Conservation (phyloP, 2,797 vertebrate genomes). For the Pseudopleuronectes americanus region DNA sequence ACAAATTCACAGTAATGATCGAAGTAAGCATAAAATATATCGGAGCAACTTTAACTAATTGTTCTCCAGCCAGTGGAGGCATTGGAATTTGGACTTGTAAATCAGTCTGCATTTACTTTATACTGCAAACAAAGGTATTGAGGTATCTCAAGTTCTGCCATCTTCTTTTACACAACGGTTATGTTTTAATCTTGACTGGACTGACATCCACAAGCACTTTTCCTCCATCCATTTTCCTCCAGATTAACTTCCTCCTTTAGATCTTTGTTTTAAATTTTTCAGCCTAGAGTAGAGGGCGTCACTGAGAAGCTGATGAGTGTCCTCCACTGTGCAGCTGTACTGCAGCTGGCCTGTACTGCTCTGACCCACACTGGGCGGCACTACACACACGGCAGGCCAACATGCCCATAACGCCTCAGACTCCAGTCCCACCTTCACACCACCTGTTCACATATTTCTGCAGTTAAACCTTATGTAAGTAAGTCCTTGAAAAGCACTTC, state of each 20-base stretch:
- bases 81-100: not conserved
- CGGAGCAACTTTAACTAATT: not conserved
- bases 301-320: too few relatives aligned
- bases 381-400: not conserved
- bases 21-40: not conserved
- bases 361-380: not conserved
- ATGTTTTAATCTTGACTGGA: too few relatives aligned
- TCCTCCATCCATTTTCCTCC: not conserved
- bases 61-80: not conserved
- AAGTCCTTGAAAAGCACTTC: not conserved
- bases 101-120: not conserved
- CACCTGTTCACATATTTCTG: not conserved
- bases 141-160: too few relatives aligned
- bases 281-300: too few relatives aligned
- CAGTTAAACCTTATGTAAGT: not conserved
- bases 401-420: not conserved
- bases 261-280: not conserved
- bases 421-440: not conserved
- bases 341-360: too few relatives aligned
- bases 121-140: too few relatives aligned
- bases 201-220: too few relatives aligned
- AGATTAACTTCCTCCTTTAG: not conserved
- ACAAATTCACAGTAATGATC: not conserved
- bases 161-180: too few relatives aligned
- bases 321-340: too few relatives aligned